phyloP scores from a whole-genome alignment of 2,113 vertebrate genomes.

The Fulica atra region DNA sequence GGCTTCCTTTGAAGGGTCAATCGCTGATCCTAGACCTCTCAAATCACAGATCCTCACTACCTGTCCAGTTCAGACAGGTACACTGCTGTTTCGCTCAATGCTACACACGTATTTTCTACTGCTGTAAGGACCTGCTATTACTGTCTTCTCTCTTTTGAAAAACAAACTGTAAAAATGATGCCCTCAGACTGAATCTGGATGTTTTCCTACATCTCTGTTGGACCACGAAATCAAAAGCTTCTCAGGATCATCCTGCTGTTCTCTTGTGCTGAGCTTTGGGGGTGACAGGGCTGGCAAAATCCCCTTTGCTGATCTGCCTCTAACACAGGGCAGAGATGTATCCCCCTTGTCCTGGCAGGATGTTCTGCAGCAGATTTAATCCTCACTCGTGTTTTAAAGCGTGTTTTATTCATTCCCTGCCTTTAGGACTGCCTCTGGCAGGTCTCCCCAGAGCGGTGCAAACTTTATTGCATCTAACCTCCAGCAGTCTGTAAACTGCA shows the following conservation, averaged over 20 bases:
- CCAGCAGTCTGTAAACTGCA: conserved; percentile 44
- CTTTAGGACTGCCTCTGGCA: conserved; percentile 47
- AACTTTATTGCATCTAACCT: conserved; percentile 34
- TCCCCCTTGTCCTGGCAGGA: neutral
- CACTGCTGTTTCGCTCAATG: neutral
- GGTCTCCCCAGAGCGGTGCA: conserved; percentile 20
- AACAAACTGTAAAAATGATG: neutral
- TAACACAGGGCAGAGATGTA: neutral
- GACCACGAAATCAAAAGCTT: neutral
- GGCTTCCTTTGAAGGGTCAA: neutral
- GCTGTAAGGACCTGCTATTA: neutral
- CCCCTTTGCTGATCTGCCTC: neutral
- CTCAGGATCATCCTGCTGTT: neutral
- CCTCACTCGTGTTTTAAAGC: neutral
- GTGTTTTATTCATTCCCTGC: neutral
- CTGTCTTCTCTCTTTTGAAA: neutral
- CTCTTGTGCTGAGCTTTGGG: neutral
- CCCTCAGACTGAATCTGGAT: neutral
- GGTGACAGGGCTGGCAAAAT: neutral
- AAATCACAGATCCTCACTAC: neutral
- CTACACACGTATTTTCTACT: neutral
- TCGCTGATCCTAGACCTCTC: neutral
- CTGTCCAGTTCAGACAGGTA: neutral
- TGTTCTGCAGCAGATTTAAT: neutral
- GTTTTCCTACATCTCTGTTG: neutral